These are phyloP conservation scores for Agrilus cyanescens DNA, from an alignment of 2,888 invertebrate species.

Conservation along the genomic window DNA sequence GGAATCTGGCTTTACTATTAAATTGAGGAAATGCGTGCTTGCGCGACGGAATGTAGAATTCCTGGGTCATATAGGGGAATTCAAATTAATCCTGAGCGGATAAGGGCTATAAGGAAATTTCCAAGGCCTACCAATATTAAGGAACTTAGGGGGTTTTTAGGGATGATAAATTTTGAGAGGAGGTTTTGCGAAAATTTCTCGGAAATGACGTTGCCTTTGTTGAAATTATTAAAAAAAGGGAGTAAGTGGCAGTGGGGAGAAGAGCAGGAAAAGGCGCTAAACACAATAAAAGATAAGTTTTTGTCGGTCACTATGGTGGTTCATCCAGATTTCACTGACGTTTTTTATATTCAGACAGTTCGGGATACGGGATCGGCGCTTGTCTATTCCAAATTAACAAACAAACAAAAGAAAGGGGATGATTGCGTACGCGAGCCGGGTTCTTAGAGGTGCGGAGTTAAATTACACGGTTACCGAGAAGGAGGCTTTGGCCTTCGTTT, in stretches of 20 bases:
- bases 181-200: not conserved
- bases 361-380: slow-evolving; percentile 8
- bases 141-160: not conserved
- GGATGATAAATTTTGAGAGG: not conserved
- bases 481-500: not conserved
- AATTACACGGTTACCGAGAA: not conserved
- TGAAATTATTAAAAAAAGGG: not conserved
- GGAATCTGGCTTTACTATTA: not conserved
- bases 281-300: not conserved
- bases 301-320: not conserved
- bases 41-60: not conserved
- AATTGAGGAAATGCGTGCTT: not conserved
- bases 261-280: not conserved
- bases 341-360: slow-evolving; percentile 1
- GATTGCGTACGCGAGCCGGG: not conserved
- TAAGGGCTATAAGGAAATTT: not conserved
- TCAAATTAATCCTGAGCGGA: not conserved
- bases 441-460: not conserved
- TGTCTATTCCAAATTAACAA: not conserved
- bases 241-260: not conserved
- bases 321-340: not conserved
- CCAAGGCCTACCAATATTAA: not conserved
- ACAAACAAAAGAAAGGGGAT: not conserved
- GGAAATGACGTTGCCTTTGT: not conserved
- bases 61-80: not conserved